A percentile compares a stretch with the other conserved stretches of the same genome.
phyloP scores from a whole-genome alignment of 2,888 invertebrate genomes.

The Podotricha telesiphe region DNA sequence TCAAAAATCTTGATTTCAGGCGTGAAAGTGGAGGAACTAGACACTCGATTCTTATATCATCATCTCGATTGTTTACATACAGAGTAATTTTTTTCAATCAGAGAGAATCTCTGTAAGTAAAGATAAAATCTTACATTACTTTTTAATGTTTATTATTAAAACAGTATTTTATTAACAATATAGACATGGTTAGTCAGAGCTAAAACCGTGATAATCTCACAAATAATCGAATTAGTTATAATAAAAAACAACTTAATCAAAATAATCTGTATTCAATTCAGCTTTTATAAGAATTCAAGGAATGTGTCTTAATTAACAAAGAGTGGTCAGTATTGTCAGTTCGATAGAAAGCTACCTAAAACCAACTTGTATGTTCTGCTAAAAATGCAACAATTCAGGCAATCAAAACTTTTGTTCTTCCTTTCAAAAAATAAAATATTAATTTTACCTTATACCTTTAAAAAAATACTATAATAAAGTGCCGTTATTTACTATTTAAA shows the following conservation, averaged over 20 bases:
- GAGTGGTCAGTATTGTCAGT: background rate
- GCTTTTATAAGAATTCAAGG: background rate
- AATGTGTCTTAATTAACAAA: background rate
- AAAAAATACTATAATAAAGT: too few species aligned
- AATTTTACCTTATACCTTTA: too few species aligned
- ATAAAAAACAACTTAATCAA: background rate
- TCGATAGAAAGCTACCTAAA: background rate
- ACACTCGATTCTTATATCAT: too few species aligned
- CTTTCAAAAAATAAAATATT: too few species aligned
- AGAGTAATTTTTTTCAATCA: too few species aligned
- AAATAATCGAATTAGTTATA: background rate
- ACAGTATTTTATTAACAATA: background rate
- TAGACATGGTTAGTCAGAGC: background rate
- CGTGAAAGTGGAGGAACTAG: too few species aligned
- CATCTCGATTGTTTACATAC: too few species aligned
- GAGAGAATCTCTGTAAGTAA: too few species aligned
- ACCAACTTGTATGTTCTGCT: background rate
- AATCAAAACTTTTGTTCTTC: too few species aligned
- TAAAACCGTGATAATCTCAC: background rate
- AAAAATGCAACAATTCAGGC: background rate
- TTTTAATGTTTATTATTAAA: background rate
- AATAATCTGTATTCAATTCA: background rate
- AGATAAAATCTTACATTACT: background rate
- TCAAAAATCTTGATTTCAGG: too few species aligned
- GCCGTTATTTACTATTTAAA: too few species aligned